These are phyloP conservation scores for Poliocrania exsul DNA, from an alignment of 2,797 vertebrate species.

Conservation along the genomic window DNA sequence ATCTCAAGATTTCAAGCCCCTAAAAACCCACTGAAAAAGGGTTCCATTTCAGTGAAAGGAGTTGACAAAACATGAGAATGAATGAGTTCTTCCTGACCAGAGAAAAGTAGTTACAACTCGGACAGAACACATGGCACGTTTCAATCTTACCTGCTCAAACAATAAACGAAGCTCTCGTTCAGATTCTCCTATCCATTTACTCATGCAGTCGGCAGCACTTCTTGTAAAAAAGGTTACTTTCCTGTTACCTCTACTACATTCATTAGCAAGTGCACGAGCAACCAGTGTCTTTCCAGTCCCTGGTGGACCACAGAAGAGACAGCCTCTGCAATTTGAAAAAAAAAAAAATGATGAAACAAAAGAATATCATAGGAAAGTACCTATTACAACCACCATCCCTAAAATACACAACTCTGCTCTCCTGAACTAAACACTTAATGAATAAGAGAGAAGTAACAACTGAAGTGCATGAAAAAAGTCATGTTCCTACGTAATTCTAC, in stretches of 20 bases:
- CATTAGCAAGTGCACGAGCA: conserved; percentile 92
- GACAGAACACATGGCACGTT: neutral
- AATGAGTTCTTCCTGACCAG: neutral
- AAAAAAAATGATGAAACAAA: neutral
- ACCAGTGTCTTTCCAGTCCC: conserved; percentile 96
- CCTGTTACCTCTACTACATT: conserved; percentile 89
- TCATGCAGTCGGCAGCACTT: conserved; percentile 94
- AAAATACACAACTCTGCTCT: neutral
- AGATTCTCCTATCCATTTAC: conserved; percentile 96
- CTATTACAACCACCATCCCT: neutral
- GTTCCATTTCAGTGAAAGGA: neutral
- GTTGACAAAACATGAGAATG: neutral
- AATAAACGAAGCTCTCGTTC: conserved; percentile 90
- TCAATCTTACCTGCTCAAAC: conserved; percentile 89
- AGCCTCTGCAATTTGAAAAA: conserved; percentile 82
- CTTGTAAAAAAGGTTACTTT: conserved; percentile 95
- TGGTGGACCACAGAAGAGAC: conserved; percentile 93
- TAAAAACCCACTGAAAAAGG: neutral
- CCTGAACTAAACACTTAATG: neutral
- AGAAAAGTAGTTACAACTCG: neutral
- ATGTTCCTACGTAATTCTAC: neutral
- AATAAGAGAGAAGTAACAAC: neutral
- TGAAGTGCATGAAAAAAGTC: neutral
- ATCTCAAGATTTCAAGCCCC: neutral
- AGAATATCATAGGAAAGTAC: neutral